Percentiles rank a stretch among this genome's conserved stretches.
Conservation (phyloP, 2,888 invertebrate genomes). For the Bursaphelenchus okinawaensis region DNA sequence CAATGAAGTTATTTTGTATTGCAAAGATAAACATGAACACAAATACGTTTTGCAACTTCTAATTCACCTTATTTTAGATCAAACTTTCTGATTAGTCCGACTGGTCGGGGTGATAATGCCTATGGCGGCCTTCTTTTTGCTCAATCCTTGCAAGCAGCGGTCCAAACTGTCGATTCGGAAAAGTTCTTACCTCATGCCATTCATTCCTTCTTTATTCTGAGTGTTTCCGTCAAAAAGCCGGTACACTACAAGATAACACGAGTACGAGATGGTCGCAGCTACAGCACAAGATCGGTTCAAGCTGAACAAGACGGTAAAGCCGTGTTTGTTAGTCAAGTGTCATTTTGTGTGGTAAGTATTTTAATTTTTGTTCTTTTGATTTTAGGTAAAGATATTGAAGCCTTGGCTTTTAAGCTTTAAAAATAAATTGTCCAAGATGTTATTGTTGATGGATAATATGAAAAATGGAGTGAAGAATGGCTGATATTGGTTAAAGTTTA, state of each 20-base stretch:
- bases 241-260: constrained; percentile 60
- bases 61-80: constrained; percentile 18
- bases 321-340: constrained; percentile 56
- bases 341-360: constrained; percentile 23
- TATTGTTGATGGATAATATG: not conserved
- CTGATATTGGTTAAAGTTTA: not conserved
- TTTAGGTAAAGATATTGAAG: constrained; percentile 3
- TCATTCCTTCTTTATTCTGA: constrained; percentile 50
- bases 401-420: no score
- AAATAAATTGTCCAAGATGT: no score
- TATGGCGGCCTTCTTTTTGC: constrained; percentile 53
- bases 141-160: constrained; percentile 46
- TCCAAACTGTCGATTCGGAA: constrained; percentile 38
- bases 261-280: constrained; percentile 59
- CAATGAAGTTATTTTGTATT: no score
- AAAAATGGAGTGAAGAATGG: not conserved
- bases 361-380: not conserved
- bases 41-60: no score
- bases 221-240: constrained; percentile 51
- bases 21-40: no score
- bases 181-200: constrained; percentile 43
- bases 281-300: constrained; percentile 59
- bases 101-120: constrained; percentile 30
- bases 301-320: constrained; percentile 60
- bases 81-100: constrained; percentile 22